Percentiles rank a stretch among this genome's conserved stretches.
These are phyloP conservation scores for Dreissena rostriformis DNA, from an alignment of 1,140 invertebrate genomes.

Conservation along the genomic window DNA sequence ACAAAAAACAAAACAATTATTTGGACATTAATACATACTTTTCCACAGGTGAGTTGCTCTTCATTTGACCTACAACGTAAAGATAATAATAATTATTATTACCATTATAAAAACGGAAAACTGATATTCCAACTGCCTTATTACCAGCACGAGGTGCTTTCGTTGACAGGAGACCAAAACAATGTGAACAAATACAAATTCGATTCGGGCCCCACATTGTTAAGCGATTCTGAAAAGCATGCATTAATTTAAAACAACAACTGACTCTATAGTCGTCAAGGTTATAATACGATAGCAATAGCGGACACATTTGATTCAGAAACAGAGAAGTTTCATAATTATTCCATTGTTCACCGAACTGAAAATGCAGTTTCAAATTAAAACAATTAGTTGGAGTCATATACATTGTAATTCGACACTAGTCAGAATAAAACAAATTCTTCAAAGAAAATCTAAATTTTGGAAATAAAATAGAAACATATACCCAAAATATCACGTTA, in stretches of 20 bases:
- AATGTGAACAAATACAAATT: constrained; percentile 5
- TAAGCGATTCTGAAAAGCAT: constrained; percentile 26
- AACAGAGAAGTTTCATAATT: background rate
- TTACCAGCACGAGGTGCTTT: too few relatives aligned
- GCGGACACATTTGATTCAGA: background rate
- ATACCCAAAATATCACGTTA: background rate
- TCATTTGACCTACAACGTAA: too few relatives aligned
- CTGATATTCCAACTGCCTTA: too few relatives aligned
- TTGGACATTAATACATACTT: too few relatives aligned
- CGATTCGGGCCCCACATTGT: constrained; percentile 35
- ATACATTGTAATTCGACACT: background rate
- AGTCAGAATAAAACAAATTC: background rate
- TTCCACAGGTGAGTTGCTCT: too few relatives aligned
- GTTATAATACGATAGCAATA: background rate
- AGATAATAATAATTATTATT: too few relatives aligned
- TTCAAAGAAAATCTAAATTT: background rate
- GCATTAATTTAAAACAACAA: background rate
- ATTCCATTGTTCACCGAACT: background rate
- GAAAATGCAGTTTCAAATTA: background rate
- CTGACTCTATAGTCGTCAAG: background rate
- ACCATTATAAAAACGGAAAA: too few relatives aligned
- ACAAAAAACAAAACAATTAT: too few relatives aligned
- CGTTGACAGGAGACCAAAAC: too few relatives aligned
- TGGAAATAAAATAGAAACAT: background rate
- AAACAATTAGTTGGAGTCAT: background rate